Evolutionary conservation across 64 coral and sea anemone species (phyloP), one percentile per base, ranked within the genome.

Genomic region (Trachythela sp.): DNA sequence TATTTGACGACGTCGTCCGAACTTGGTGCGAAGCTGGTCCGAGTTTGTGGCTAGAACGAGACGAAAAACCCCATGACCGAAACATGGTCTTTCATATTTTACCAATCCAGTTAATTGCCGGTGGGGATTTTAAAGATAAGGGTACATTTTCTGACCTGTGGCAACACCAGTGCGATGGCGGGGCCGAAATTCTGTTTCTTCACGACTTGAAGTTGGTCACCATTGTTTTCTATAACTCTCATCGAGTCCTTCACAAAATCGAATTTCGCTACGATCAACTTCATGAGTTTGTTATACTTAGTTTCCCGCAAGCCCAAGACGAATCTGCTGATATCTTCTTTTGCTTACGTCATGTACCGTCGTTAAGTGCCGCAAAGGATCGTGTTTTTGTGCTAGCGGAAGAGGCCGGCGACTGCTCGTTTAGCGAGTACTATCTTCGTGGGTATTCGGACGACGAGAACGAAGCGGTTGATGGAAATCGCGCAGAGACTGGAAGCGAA

Each of bases 201-300:
- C 75, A 80, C 75, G 75, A 80, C 30, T 18, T 80, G 75, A 80
- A 80, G 35, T 37, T 80, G 32, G 37, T 80, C 37, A 80, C 75
- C 7, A 80, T 80, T 35, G 31, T 18, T 17, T 80, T 80, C 13
- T 36, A 80, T 22, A 80, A 39, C 37, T 39, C 75, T 15, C 15
- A 20, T 0, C 27, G 37, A 15, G 75, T 1, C 4, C 75, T 80
- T 2, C 75, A 80, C 0, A 80, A 80, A 39, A 35, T 80, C 15
- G 75, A 80, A 35, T 80, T 80, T 80, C 31, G 75, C 9, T 80
- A 80, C 75, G 75, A 80, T 36, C 75, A 80, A 35, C 8, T 80
- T 39, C 75, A 39, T 29, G 75, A 80, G 8, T 80, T 36, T 36
- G 30, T 80, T 1, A 30, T 80, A 6, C 33, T 80, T 14, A 15